Conservation (phyloP, 2,797 vertebrate species). For the Acanthiza pusilla region DNA sequence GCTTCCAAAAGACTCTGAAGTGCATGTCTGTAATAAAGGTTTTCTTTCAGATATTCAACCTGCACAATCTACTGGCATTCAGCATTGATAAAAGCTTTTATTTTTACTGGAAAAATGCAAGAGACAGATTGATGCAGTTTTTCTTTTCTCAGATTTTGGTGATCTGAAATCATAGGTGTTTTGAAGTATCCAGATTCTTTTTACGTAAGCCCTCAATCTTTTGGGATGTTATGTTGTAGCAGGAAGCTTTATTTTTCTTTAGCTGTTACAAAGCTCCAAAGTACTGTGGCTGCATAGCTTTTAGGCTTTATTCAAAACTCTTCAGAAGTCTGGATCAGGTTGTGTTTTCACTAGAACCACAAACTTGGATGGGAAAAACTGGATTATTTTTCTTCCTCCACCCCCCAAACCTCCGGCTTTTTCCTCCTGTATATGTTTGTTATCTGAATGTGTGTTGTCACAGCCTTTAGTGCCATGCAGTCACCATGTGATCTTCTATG, state of each 20-base stretch:
- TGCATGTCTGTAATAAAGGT: not conserved
- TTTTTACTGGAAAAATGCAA: not conserved
- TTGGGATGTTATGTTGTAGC: not conserved
- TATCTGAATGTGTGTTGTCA: not conserved
- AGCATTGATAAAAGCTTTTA: not conserved
- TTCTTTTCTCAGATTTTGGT: not conserved
- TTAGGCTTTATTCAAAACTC: not conserved
- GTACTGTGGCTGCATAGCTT: not conserved
- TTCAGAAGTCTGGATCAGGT: not conserved
- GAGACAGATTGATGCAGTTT: not conserved
- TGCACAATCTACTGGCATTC: not conserved
- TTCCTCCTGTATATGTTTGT: not conserved
- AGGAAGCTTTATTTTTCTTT: not conserved
- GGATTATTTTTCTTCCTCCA: not conserved
- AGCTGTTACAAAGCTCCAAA: not conserved
- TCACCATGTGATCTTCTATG: rapidly evolving
- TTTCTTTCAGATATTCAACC: not conserved
- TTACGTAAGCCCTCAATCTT: not conserved
- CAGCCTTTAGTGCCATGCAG: not conserved
- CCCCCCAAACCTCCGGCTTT: not conserved
- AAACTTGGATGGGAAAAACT: not conserved
- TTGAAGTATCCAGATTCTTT: not conserved
- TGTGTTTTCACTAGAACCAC: not conserved
- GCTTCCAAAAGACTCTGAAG: not conserved
- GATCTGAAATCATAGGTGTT: not conserved